Base-by-base conservation (phyloP, 2,113 vertebrate genomes). In the Lathamus discolor region DNA sequence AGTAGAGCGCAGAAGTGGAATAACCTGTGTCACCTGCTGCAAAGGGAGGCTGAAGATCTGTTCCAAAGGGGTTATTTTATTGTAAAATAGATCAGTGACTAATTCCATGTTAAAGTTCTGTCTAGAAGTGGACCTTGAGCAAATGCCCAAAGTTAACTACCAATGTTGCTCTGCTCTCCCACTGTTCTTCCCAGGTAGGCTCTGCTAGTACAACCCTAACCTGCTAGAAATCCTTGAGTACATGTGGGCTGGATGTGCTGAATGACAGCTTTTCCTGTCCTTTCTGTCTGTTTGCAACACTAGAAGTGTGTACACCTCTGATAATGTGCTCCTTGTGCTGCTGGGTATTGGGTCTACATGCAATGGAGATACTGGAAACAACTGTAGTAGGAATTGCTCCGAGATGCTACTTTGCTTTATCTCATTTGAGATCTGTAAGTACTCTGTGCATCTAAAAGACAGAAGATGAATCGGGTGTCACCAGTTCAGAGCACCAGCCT, bases 301-400 rank as follows among this genome's bases (percentile, higher is more conserved):
- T 7, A 3, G 9, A 44, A 59, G 14, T 5, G 0, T 0, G 2
- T 33, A 3, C 2, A 1, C 14, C 22, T 37, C 1, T 3, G 28
- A 7, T 1, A 22, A 24, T 0, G 0, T 4, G 28, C 2, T 5
- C 17, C 8, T 35, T 7, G n/a, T 5, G n/a, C 39, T 62, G 13
- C 33, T 17, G 63, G 35, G 16, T 13, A 19, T 16, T 7, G 6
- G 48, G 6, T 63, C 55, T n/a, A 16, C 0, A 0, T 5, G 68
- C 0, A 4, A 0, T 10, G n/a, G 48, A 48, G 17, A 9, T 35
- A 1, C 14, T 27, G 67, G 23, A 24, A 82, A 33, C 1, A 3
- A 3, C 0, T 70, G 13, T 14, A 22, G 54, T 5, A 69, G 39
- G 31, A 77, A 67, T 46, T 61, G 33, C 62, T 83, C 37, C 0